Base-by-base conservation (phyloP, 2,888 invertebrate species). In the Caenorhabditis sinica region DNA sequence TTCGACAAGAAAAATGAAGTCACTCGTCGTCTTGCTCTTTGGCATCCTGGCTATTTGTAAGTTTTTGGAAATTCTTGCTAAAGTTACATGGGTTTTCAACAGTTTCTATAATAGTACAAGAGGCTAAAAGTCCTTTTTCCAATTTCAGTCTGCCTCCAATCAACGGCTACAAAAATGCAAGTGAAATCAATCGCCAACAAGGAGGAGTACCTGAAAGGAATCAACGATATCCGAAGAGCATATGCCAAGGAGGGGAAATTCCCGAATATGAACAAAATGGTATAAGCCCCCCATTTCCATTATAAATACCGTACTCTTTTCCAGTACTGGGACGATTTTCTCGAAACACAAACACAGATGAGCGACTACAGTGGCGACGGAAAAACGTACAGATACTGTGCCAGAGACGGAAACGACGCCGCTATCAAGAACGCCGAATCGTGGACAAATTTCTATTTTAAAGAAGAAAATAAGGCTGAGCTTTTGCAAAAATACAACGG, bases 241-340 rank as follows among this genome's bases (percentile, higher is more conserved):
- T 58, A 58, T 15, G 58, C 58, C 13, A 58, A 58, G 15, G 15
- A 30, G 9, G 28, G 13, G 11, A 11, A 17, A 1, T 28, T 58
- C 15, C 58, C 58, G 13, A 58, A 58, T 23, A 58, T 58, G 58
- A 13, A 30, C 15, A 58, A 58, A 30, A 15, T 58, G 58, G 58
- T 58, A 11, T 13, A 30, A 11, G 6, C 3, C 8, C 15, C 15
- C 2, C 4, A 17, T 11, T 53, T 3, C 8, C 9, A 23, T 3
- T 4, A 11, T 11, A 8, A 30, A 17, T 30, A 2, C n/a, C n/a
- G n/a, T n/a, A n/a, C n/a, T n/a, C n/a, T n/a, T n/a, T 4, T 58
- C 25, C 58, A 58, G 58, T 3, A 15, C 30, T 58, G 58, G 58
- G 58, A 58, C 58, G 30, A 30, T 23, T 30, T 15, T 23, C 58